A percentile compares a stretch with the other conserved stretches of the same genome.
These are phyloP conservation scores for Minunthozetes semirufus DNA, from an alignment of 2,888 invertebrate species.

Conservation along the genomic window DNA sequence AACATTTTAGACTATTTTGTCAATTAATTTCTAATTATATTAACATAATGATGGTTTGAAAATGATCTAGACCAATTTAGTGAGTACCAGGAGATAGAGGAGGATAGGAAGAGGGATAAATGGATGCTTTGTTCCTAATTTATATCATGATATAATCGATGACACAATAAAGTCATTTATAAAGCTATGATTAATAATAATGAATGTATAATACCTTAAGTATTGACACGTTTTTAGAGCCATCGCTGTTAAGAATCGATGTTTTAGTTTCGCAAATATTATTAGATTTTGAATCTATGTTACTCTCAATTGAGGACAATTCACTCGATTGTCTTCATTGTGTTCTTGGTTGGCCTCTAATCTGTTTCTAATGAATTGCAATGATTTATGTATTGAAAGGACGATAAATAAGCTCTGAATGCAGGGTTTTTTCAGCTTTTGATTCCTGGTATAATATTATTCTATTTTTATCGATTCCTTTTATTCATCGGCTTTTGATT, in stretches of 20 bases:
- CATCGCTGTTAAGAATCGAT: background rate
- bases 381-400: background rate
- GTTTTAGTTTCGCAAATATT: background rate
- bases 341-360: background rate
- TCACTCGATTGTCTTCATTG: background rate
- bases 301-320: conserved; percentile 23
- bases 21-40: too few relatives aligned
- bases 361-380: conserved; percentile 7
- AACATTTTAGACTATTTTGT: too few relatives aligned
- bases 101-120: background rate
- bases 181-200: background rate
- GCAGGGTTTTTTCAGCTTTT: too few relatives aligned
- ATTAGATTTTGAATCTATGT: conserved; percentile 8
- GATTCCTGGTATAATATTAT: background rate
- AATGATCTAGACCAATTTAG: too few relatives aligned
- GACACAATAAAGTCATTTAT: background rate
- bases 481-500: too few relatives aligned
- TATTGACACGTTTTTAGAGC: background rate
- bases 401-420: background rate
- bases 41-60: too few relatives aligned
- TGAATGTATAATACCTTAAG: background rate
- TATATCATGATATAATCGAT: conserved; percentile 2
- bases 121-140: background rate
- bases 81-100: too few relatives aligned
- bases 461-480: background rate